Evolutionary conservation across 2,888 invertebrate genomes (phyloP), one percentile per base, ranked within the genome.

Genomic region (Synergus japonicus): DNA sequence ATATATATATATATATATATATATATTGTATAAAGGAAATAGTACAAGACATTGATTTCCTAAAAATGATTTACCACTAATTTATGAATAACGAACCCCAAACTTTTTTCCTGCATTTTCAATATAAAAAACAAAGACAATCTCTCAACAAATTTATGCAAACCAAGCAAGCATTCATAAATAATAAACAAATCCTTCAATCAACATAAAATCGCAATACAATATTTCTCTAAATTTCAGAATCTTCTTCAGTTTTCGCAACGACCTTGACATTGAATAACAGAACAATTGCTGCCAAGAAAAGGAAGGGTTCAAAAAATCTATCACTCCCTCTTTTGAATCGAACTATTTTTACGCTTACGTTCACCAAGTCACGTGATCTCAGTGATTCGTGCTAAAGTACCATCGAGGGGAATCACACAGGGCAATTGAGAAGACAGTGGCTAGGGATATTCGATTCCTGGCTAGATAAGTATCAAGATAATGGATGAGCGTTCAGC

Each of bases 401-500:
- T 73, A 29, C n/a, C 41, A n/a, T 73, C 54, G 37, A n/a, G 13
- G 37, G 15, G 49, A 73, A 54, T 73, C 54, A 73, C 29, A 29
- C 29, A 22, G 49, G 22, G 29, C 29, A 69, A 69, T 69, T n/a
- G 69, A 49, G 22, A 67, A n/a, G 67, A 37, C 29, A 73, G 73
- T 46, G 10, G 37, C 49, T 49, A 37, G 15, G 54, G n/a, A 49
- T 54, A 73, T 37, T 73, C 49, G 73, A 73, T 73, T 73, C 29
- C 73, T 73, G 73, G n/a, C n/a, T 73, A 64, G 44, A 81, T 79
- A 81, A 82, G 81, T 82, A 83, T 83, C 67, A 63, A 43, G 60
- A 79, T 83, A 83, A 83, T 80, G 76, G 81, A 81, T 78, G 76
- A 79, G 78, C 66, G 65, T 66, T 66, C 63, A 78, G 43, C 78